Evolutionary conservation across 1,140 invertebrate genomes (phyloP).

Genomic region (Hypsibius dujardini): DNA sequence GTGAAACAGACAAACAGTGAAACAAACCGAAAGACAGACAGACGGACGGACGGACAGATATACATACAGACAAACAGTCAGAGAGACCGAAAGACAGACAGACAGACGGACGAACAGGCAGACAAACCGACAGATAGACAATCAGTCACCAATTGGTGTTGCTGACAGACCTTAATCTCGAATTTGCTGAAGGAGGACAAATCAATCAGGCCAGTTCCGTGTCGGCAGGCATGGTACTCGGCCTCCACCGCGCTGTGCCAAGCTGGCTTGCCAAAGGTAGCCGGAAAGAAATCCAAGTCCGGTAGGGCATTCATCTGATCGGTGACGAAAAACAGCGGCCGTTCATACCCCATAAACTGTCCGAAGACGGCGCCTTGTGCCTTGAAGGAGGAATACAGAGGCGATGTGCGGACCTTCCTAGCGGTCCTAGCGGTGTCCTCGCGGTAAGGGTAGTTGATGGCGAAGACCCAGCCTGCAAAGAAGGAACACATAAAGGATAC

Average conservation of each 20-base stretch:
- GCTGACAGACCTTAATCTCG: slow-evolving; percentile 57
- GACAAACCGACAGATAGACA: too few relatives aligned
- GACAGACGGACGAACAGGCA: too few relatives aligned
- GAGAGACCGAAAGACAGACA: too few relatives aligned
- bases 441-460: slow-evolving; percentile 49
- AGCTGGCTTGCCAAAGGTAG: slow-evolving; percentile 50
- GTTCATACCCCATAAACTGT: slow-evolving; percentile 94
- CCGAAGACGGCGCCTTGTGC: slow-evolving; percentile 88
- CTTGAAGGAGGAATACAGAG: slow-evolving; percentile 76
- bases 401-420: slow-evolving; percentile 78
- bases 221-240: slow-evolving; percentile 84
- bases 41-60: too few relatives aligned
- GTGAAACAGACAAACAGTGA: too few relatives aligned
- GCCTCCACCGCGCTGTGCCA: slow-evolving; percentile 76
- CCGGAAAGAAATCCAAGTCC: not conserved
- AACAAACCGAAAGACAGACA: too few relatives aligned
- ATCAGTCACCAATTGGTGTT: too few relatives aligned
- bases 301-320: slow-evolving; percentile 31
- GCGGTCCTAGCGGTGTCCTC: slow-evolving; percentile 53
- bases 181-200: slow-evolving; percentile 97
- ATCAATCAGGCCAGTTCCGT: slow-evolving; percentile 78
- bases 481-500: slow-evolving; percentile 20
- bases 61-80: too few relatives aligned
- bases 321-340: slow-evolving; percentile 72
- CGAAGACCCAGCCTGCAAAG: slow-evolving; percentile 27